Evolutionary conservation across 2,888 invertebrate genomes (phyloP), one percentile per base, ranked within the genome.

Genomic region (Melieria crassipennis): DNA sequence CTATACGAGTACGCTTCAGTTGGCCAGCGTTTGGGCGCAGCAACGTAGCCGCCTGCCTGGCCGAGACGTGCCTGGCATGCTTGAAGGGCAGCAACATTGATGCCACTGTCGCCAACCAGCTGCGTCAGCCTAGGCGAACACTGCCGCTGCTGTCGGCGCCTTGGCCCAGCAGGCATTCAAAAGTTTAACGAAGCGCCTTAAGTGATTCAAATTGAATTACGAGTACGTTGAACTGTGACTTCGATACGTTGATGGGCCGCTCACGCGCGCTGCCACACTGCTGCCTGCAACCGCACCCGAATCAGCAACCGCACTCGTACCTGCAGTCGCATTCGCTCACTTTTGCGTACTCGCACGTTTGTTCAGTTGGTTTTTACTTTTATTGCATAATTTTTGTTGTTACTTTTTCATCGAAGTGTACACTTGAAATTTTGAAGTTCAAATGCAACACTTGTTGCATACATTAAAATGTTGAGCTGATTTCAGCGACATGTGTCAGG

Each of bases 381-480:
- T 30, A 30, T 30, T 30, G 30, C 30, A 30, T 16, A 16, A 13
- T 55, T 47, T 16, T 57, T 50, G 45, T 46, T 67, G 10, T 64
- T 9, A 3, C 66, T 58, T 30, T 11, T 7, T 3, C 3, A 11
- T 50, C 11, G 52, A 43, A 11, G 55, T 63, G 68, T 52, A 55
- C 30, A 48, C 61, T 71, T 71, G 11, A 47, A 60, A 47, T 62
- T 62, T 71, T 75, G 72, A 72, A 72, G 71, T 73, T 75, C 69
- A 75, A 71, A 61, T 52, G 55, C 63, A 58, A 72, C 74, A 70
- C 65, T 66, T 70, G 68, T 72, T 69, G 74, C 60, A 72, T 67
- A 55, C 46, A 9, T 9, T 47, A 10, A 67, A 43, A 48, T 13
- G 0, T 30, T 30, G 30, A 30, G 30, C 30, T 30, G 30, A 30